Evolutionary conservation across 2,797 vertebrate species (phyloP).

Genomic region (Morelia viridis): DNA sequence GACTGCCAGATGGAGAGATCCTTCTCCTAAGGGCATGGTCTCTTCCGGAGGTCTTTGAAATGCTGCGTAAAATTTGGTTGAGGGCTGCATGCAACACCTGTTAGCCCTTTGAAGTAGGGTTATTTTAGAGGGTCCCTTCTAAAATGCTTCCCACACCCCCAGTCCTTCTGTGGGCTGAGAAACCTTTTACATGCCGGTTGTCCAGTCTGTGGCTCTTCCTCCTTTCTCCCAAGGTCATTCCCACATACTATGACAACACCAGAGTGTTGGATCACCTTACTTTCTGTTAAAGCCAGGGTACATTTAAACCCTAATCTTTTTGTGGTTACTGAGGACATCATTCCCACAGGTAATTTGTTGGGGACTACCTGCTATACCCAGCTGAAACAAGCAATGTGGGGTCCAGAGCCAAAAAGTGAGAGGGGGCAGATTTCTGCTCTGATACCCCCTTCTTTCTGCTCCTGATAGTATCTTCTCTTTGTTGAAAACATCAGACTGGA

Average conservation of each 20-base stretch:
- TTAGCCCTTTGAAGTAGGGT: background rate
- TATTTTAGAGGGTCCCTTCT: too few relatives aligned
- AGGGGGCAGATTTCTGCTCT: background rate
- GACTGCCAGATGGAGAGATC: background rate
- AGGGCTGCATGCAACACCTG: too few relatives aligned
- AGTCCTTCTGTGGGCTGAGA: background rate
- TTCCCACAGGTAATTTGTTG: background rate
- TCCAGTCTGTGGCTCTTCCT: background rate
- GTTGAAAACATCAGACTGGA: background rate
- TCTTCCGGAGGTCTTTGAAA: too few relatives aligned
- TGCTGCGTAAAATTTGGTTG: too few relatives aligned
- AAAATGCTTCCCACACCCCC: background rate
- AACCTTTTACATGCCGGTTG: background rate
- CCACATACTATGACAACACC: background rate
- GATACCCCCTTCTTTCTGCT: background rate
- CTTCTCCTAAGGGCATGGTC: too few relatives aligned
- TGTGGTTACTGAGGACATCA: background rate
- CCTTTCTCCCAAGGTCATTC: background rate
- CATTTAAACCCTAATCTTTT: background rate
- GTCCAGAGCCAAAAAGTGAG: background rate
- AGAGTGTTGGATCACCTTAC: background rate
- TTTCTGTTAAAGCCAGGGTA: background rate
- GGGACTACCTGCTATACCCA: background rate
- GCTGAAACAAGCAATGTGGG: background rate
- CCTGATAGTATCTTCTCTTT: background rate